Evolutionary conservation across 2,888 invertebrate genomes (phyloP), one percentile per base, ranked within the genome.

Genomic region (Pedicia rivosa): DNA sequence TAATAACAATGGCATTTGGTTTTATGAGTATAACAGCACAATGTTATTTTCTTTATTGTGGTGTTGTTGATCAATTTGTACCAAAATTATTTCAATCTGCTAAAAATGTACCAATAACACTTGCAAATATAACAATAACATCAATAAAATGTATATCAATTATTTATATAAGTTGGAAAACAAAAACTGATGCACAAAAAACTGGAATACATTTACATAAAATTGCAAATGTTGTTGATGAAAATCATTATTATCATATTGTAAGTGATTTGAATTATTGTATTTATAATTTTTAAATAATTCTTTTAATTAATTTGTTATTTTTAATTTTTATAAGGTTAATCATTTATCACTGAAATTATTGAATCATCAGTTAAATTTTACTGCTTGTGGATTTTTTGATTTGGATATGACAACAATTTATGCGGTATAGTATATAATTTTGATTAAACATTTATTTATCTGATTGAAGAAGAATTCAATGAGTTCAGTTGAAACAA

Each of bases 331-430:
- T 5, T 3, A 5, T 24, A 4, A 55, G 54, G 48, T 54, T 1
- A 62, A 62, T 47, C 62, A 62, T 44, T 48, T 62, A 29, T 62
- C 61, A 3, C 43, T 62, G 24, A 62, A 62, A 39, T 40, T 62
- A 36, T 48, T 62, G 5, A 62, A 61, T 45, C 61, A 62, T 45
- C 52, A 55, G 1, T 52, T 59, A 4, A 56, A 59, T 41, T 60
- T 62, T 43, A 56, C 59, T 1, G 61, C 62, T n/a, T 58, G 60
- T 40, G 61, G 61, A 9, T 62, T 61, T 40, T 62, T 62, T 31
- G 56, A 59, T 3, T 42, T 62, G 37, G 59, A 62, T 40, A 62
- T 62, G 61, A 59, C 59, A 40, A 62, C 62, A 2, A 42, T 62
- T 13, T 62, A 60, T 42, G 57, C 58, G 6, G 59, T 60, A 43